These are phyloP conservation scores for Chaetorhynchus papuensis DNA, from an alignment of 2,113 vertebrate genomes.

Conservation along the genomic window DNA sequence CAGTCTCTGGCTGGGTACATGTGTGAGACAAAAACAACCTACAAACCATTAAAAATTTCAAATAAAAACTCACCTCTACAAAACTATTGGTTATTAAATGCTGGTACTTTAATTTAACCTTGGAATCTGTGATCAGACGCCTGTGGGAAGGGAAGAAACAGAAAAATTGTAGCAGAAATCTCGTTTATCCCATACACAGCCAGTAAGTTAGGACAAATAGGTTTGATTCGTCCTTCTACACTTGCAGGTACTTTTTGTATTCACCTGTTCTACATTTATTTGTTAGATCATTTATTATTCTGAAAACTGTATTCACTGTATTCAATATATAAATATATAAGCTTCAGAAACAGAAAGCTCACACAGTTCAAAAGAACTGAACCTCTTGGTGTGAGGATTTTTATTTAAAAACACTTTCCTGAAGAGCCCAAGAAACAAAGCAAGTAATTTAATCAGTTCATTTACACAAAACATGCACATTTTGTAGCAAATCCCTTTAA, in stretches of 20 bases:
- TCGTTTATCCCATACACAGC: not conserved
- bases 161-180: slow-evolving; percentile 10
- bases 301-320: not conserved
- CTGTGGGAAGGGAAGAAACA: slow-evolving; percentile 70
- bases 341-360: not conserved
- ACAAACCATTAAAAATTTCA: not conserved
- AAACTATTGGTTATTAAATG: slow-evolving; percentile 99
- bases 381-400: not conserved
- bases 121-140: slow-evolving; percentile 99
- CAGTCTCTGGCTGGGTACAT: not conserved
- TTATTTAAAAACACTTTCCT: not conserved
- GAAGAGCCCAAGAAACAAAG: not conserved
- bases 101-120: slow-evolving; percentile 99
- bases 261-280: not conserved
- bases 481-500: not conserved
- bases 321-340: not conserved
- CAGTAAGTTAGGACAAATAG: not conserved
- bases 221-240: not conserved
- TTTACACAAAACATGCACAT: not conserved
- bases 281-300: not conserved
- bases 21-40: not conserved
- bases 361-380: not conserved
- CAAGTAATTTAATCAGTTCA: not conserved
- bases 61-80: slow-evolving; percentile 92
- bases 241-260: not conserved